phyloP scores from a whole-genome alignment of 2,797 vertebrate genomes.

The Cuniculus paca region DNA sequence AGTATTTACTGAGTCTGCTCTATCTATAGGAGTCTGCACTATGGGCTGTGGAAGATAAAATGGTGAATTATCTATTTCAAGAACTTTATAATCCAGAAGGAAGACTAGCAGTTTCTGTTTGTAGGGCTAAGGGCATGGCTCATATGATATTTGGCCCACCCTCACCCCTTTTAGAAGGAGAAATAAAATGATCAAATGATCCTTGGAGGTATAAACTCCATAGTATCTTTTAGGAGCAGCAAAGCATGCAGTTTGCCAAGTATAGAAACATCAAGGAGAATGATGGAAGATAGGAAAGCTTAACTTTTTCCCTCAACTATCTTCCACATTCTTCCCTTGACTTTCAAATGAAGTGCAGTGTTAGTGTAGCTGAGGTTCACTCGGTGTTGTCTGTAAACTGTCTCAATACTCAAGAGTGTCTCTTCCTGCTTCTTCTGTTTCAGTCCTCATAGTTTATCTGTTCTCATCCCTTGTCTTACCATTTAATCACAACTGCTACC shows the following conservation, averaged over 20 bases:
- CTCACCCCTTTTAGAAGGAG: background rate
- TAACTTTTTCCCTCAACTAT: background rate
- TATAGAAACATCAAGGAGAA: background rate
- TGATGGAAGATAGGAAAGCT: background rate
- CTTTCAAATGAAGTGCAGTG: background rate
- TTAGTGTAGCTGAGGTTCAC: background rate
- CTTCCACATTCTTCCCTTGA: background rate
- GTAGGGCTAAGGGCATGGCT: background rate
- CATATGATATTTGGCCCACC: background rate
- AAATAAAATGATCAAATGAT: background rate
- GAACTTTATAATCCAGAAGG: background rate
- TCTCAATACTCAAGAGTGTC: background rate
- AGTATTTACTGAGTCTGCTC: slow-evolving; percentile 4
- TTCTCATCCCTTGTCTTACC: no score
- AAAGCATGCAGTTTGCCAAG: background rate
- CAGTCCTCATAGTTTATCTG: background rate
- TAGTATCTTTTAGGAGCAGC: background rate
- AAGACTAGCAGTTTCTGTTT: background rate
- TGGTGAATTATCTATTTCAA: slow-evolving; percentile 37
- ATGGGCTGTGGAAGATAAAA: background rate
- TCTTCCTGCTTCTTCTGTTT: background rate
- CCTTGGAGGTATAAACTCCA: background rate
- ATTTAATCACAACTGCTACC: no score
- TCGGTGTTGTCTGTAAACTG: background rate
- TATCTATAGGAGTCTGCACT: background rate